These are phyloP conservation scores for Drosophila stalkeri DNA, from an alignment of 2,888 invertebrate genomes.

Conservation along the genomic window DNA sequence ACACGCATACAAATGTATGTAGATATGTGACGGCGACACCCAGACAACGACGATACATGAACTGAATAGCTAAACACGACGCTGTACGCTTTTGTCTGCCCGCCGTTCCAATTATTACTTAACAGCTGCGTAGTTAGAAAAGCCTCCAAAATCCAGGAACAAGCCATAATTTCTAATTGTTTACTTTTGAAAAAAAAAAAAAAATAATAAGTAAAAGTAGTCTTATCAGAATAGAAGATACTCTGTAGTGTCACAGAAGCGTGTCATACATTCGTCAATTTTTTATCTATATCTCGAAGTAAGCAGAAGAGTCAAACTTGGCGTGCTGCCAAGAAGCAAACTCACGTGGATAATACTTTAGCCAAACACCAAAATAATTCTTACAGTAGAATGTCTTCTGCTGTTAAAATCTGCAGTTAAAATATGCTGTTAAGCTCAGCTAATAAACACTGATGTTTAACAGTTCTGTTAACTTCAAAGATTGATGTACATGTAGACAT, in stretches of 20 bases:
- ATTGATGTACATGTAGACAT: no score
- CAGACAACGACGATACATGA: conserved; percentile 16
- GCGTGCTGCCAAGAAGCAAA: no score
- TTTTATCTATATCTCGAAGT: no score
- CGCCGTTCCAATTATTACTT: conserved; percentile 36
- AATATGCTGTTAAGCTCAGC: no score
- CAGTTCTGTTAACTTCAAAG: background rate
- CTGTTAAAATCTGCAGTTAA: no score
- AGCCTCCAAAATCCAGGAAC: conserved; percentile 6
- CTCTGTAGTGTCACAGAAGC: background rate
- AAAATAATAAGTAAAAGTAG: background rate
- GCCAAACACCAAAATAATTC: no score
- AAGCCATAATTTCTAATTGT: conserved; percentile 18
- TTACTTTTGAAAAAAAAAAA: conserved; percentile 13
- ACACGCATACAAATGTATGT: background rate
- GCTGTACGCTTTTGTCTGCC: conserved; percentile 43
- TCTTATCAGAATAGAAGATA: background rate
- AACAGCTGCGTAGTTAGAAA: conserved; percentile 43
- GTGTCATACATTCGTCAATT: no score
- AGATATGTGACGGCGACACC: conserved; percentile 4
- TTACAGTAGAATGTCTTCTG: no score
- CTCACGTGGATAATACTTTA: no score
- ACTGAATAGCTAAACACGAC: conserved; percentile 13
- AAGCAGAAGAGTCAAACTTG: no score
- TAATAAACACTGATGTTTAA: no score